phyloP scores from a whole-genome alignment of 1,140 invertebrate genomes.

The Episyrphus balteatus region DNA sequence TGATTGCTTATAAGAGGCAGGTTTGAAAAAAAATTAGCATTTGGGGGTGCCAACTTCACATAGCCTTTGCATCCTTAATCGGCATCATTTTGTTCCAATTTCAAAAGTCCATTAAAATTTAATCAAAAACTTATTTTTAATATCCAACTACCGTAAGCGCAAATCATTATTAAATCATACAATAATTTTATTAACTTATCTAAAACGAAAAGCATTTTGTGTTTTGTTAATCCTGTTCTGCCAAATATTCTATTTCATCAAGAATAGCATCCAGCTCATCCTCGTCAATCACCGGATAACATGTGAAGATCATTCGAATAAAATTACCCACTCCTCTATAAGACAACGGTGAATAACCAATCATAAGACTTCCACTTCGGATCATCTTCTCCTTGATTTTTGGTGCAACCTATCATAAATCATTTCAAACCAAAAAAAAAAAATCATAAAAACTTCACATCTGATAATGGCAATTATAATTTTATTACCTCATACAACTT shows the following conservation, averaged over 20 bases:
- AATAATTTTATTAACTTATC: no score
- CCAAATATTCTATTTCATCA: slow-evolving; percentile 29
- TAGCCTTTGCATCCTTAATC: no score
- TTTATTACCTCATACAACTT: slow-evolving; percentile 47
- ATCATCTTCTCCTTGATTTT: slow-evolving; percentile 75
- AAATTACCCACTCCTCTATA: slow-evolving; percentile 63
- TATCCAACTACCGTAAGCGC: no score
- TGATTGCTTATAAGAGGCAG: no score
- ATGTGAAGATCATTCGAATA: slow-evolving; percentile 76
- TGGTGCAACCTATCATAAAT: slow-evolving; percentile 57
- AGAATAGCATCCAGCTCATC: slow-evolving; percentile 24
- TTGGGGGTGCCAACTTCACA: no score
- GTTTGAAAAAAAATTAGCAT: no score
- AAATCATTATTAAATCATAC: no score
- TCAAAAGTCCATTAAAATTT: no score
- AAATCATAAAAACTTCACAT: not conserved
- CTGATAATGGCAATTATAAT: not conserved
- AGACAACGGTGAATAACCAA: slow-evolving; percentile 70
- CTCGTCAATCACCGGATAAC: slow-evolving; percentile 50
- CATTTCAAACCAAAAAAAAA: not conserved
- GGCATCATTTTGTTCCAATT: no score
- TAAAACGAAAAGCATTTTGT: no score
- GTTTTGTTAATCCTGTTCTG: slow-evolving; percentile 8
- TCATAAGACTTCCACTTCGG: slow-evolving; percentile 64
- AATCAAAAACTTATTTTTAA: no score